phyloP scores from a whole-genome alignment of 2,797 vertebrate species.

The Onychomys arenicola region DNA sequence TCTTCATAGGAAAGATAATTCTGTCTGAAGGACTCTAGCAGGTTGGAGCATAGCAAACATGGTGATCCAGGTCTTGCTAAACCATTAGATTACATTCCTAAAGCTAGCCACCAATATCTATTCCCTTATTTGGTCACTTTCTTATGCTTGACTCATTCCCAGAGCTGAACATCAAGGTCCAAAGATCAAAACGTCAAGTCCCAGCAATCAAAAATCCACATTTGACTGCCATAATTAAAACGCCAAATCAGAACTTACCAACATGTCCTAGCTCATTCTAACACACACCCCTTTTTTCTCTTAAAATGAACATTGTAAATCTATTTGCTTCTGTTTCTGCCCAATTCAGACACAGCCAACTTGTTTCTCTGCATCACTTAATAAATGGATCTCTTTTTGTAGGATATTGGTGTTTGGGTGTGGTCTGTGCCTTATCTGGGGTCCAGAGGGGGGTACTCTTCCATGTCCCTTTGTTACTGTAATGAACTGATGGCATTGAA shows the following conservation, averaged over 20 bases:
- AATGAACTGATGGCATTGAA: neutral
- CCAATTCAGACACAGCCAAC: neutral
- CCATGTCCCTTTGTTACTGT: neutral
- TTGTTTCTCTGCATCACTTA: neutral
- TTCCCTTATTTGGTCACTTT: neutral
- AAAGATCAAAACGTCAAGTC: neutral
- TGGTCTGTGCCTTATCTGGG: neutral
- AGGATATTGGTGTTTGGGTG: neutral
- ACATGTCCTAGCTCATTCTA: no score
- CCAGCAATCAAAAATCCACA: neutral
- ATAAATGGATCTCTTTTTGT: neutral
- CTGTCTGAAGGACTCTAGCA: neutral
- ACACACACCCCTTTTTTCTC: neutral
- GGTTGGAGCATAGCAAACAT: neutral
- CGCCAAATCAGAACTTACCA: neutral
- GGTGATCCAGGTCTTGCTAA: neutral
- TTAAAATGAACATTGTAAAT: neutral
- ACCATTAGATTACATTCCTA: neutral
- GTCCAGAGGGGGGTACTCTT: rapidly evolving
- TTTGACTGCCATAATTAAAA: neutral
- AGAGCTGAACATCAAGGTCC: neutral
- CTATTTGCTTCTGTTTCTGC: neutral
- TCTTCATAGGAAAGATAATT: neutral
- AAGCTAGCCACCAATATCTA: neutral
- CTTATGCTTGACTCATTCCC: neutral